Evolutionary conservation across 2,797 vertebrate species (phyloP).

Genomic region (Lophotriccus pileatus): DNA sequence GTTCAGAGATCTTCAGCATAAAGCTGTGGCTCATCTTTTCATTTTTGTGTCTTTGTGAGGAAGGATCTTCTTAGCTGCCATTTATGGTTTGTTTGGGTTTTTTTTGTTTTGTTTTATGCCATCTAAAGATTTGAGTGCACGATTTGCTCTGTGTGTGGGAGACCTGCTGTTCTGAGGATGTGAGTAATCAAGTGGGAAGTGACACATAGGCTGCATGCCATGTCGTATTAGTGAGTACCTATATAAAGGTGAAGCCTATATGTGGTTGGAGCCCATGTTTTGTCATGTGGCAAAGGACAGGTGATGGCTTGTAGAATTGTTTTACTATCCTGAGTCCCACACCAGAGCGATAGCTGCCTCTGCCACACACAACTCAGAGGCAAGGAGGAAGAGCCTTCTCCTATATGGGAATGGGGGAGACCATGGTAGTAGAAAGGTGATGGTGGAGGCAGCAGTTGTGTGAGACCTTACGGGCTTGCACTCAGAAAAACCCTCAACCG

Average conservation of each 20-base stretch:
- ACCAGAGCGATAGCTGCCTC: not conserved
- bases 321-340: not conserved
- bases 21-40: not conserved
- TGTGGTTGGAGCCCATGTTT: not conserved
- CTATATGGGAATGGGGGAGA: fast-evolving
- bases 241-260: fast-evolving
- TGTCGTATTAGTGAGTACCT: not conserved
- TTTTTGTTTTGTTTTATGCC: not conserved
- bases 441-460: not conserved
- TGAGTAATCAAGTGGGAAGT: not conserved
- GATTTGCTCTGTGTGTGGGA: not conserved
- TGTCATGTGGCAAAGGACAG: not conserved
- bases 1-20: not conserved
- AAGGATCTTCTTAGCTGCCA: not conserved
- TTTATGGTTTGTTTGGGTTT: not conserved
- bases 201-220: not conserved
- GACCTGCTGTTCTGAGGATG: not conserved
- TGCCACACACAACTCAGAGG: not conserved
- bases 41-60: not conserved
- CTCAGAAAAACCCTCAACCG: not conserved
- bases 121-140: not conserved
- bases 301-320: not conserved
- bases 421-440: fast-evolving
- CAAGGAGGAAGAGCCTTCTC: not conserved
- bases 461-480: not conserved